These are phyloP conservation scores for Scaptomyza montana DNA, from an alignment of 1,140 invertebrate genomes.

Conservation along the genomic window DNA sequence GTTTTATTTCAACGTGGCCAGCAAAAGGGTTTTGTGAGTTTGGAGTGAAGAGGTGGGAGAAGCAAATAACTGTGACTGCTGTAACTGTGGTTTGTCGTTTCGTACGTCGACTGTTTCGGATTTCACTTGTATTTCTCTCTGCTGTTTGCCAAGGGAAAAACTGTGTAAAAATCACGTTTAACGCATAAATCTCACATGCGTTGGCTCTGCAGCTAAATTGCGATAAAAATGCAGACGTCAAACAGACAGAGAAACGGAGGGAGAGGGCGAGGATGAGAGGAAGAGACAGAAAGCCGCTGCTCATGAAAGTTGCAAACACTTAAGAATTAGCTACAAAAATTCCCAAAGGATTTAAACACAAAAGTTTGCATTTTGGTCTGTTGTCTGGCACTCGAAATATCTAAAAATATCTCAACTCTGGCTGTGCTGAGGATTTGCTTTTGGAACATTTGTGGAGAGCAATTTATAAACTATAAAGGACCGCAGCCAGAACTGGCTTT, in stretches of 20 bases:
- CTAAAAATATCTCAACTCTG: slow-evolving; percentile 16
- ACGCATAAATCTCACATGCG: slow-evolving; percentile 41
- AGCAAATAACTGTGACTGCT: too few species aligned
- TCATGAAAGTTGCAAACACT: slow-evolving; percentile 15
- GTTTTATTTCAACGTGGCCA: slow-evolving; percentile 1
- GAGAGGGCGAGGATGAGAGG: not conserved
- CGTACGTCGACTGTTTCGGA: not conserved
- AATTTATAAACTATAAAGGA: not conserved
- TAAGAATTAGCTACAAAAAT: not conserved
- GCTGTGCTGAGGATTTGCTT: not conserved
- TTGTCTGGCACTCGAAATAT: slow-evolving; percentile 13
- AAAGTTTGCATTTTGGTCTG: not conserved
- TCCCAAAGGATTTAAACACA: not conserved
- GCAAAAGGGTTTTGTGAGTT: not conserved
- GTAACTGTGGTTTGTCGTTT: not conserved
- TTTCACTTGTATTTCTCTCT: slow-evolving; percentile 6
- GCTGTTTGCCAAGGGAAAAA: slow-evolving; percentile 22
- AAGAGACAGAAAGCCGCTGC: not conserved
- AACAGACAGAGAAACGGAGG: slow-evolving; percentile 7
- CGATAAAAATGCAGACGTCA: slow-evolving; percentile 29
- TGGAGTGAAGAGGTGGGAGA: too few species aligned
- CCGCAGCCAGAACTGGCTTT: not conserved
- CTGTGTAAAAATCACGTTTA: slow-evolving; percentile 49
- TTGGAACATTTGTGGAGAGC: not conserved
- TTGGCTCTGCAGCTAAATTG: slow-evolving; percentile 10